phyloP scores from a whole-genome alignment of 1,140 invertebrate genomes.

The Drosophila pseudoobscura region DNA sequence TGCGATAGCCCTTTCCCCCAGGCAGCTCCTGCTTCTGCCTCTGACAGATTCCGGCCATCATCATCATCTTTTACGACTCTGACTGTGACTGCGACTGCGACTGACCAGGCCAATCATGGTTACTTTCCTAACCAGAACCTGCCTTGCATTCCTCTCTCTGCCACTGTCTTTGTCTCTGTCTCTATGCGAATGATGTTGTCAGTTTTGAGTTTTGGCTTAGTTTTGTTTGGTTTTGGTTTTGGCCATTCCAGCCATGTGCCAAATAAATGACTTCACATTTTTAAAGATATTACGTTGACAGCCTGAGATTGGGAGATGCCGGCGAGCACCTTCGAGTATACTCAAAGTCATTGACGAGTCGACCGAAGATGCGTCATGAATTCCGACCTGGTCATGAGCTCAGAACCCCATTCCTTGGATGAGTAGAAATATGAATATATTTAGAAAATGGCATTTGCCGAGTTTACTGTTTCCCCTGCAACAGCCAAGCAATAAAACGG shows the following conservation, averaged over 20 bases:
- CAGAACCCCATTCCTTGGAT: conserved; percentile 36
- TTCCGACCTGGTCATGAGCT: conserved; percentile 53
- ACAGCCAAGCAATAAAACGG: conserved; percentile 10
- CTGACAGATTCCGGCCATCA: conserved; percentile 47
- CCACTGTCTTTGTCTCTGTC: conserved; percentile 4
- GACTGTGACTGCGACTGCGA: background rate
- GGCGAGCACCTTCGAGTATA: conserved; percentile 13
- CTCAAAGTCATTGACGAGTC: conserved; percentile 19
- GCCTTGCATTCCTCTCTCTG: background rate
- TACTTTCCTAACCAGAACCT: conserved; percentile 39
- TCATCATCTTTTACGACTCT: conserved; percentile 50
- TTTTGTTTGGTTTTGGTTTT: conserved; percentile 36
- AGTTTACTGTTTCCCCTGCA: background rate
- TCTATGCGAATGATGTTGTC: conserved; percentile 48
- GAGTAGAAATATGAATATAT: conserved; percentile 5
- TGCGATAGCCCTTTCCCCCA: conserved; percentile 9
- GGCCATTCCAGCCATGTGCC: conserved; percentile 66
- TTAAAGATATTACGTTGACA: conserved; percentile 75
- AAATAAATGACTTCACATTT: conserved; percentile 78
- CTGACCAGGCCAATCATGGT: conserved; percentile 25
- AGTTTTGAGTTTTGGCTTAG: conserved; percentile 37
- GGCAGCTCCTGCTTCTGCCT: conserved; percentile 5
- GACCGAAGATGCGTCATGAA: conserved; percentile 68
- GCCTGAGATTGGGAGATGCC: conserved; percentile 46
- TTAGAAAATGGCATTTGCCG: conserved; percentile 6